Percentiles rank a stretch among this genome's conserved stretches.
Conservation (phyloP, 1,140 invertebrate species). For the Pseudoatta argentina region DNA sequence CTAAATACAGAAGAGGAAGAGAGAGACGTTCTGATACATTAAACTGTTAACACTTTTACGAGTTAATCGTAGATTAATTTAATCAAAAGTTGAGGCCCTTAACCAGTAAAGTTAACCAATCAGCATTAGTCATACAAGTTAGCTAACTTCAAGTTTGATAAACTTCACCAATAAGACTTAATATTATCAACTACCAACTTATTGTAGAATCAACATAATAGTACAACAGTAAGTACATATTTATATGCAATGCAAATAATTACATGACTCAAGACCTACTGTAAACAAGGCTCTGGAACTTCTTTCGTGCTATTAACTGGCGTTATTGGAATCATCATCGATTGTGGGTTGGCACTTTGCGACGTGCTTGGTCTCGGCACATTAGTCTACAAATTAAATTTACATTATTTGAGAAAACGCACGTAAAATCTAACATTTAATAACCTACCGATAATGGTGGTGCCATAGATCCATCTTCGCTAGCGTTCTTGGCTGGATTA, state of each 20-base stretch:
- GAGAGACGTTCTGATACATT: too few relatives aligned
- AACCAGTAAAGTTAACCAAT: too few relatives aligned
- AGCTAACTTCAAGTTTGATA: too few relatives aligned
- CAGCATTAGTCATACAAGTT: too few relatives aligned
- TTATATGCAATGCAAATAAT: background rate
- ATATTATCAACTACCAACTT: too few relatives aligned
- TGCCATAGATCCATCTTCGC: constrained; percentile 81
- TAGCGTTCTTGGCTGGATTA: constrained; percentile 79
- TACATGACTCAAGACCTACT: constrained; percentile 74
- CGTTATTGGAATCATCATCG: constrained; percentile 77
- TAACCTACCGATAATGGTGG: constrained; percentile 81
- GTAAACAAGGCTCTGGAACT: constrained; percentile 81
- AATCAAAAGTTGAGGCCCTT: too few relatives aligned
- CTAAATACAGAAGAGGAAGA: too few relatives aligned
- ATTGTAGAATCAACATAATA: background rate
- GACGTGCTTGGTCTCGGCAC: constrained; percentile 80
- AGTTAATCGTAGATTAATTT: too few relatives aligned
- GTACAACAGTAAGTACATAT: background rate
- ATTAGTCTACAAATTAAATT: constrained; percentile 77
- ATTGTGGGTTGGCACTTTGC: constrained; percentile 80
- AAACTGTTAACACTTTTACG: too few relatives aligned
- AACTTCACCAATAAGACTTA: too few relatives aligned
- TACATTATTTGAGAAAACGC: background rate
- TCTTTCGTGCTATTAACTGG: constrained; percentile 79
- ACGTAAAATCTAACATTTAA: constrained; percentile 19